Evolutionary conservation across 2,888 invertebrate species (phyloP).

Genomic region (Acleris cristana): DNA sequence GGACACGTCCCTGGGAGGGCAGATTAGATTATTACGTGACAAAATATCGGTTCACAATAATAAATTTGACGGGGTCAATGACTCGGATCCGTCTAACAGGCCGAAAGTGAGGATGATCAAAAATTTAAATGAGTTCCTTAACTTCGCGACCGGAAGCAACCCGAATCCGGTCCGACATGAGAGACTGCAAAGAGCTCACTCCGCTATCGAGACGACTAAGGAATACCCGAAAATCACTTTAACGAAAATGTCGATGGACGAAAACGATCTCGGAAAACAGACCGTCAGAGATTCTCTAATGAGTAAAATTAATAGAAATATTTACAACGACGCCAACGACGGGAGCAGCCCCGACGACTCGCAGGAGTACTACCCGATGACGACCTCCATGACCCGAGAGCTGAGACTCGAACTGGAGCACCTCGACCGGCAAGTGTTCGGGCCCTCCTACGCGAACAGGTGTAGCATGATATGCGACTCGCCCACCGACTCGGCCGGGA

Average conservation of each 20-base stretch:
- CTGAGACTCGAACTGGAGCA: conserved; percentile 92
- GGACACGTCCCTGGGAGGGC: conserved; percentile 70
- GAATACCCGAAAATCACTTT: conserved; percentile 69
- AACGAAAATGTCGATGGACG: conserved; percentile 67
- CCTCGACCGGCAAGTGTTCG: conserved; percentile 92
- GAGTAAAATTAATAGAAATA: conserved; percentile 58
- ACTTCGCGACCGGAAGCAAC: conserved; percentile 88
- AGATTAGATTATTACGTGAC: conserved; percentile 70
- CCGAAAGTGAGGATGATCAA: conserved; percentile 85
- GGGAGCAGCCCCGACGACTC: conserved; percentile 91
- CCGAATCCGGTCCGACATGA: conserved; percentile 53
- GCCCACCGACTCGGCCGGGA: conserved; percentile 73
- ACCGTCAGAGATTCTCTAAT: conserved; percentile 55
- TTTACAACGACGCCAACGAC: conserved; percentile 72
- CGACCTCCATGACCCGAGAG: conserved; percentile 93
- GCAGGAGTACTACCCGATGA: conserved; percentile 93
- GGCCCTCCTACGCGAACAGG: conserved; percentile 73
- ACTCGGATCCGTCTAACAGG: conserved; percentile 64
- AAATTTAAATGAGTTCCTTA: conserved; percentile 93
- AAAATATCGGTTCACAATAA: conserved; percentile 77
- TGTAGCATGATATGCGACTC: conserved; percentile 73
- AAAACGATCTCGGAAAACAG: conserved; percentile 55
- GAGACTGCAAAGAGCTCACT: conserved; percentile 67
- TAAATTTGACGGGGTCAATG: conserved; percentile 73
- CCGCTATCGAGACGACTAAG: conserved; percentile 63